Evolutionary conservation across 2,113 vertebrate species (phyloP).

Genomic region (Sapayoa aenigma): DNA sequence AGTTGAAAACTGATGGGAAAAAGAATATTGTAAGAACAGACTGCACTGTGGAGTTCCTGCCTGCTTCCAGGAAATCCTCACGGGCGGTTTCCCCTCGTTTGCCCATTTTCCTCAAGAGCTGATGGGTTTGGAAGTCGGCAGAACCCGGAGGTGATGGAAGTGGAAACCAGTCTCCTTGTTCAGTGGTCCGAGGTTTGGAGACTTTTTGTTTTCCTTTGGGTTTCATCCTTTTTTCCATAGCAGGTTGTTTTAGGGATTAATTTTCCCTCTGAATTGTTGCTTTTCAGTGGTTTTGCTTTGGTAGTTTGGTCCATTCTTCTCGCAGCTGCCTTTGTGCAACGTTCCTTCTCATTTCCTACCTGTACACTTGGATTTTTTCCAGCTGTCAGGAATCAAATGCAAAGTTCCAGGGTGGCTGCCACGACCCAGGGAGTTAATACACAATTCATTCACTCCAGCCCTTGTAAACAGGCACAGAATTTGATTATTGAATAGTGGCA

Average conservation of each 20-base stretch:
- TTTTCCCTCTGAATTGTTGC: neutral
- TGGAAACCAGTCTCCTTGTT: neutral
- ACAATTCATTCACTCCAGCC: neutral
- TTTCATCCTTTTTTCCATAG: neutral
- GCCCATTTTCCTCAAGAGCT: neutral
- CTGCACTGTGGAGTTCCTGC: accelerated
- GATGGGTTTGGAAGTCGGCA: neutral
- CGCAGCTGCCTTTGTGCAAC: neutral
- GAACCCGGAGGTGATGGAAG: neutral
- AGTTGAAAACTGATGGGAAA: neutral
- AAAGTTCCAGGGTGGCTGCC: neutral
- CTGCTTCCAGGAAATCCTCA: neutral
- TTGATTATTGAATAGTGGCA: neutral
- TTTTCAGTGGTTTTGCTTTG: neutral
- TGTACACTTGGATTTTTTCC: neutral
- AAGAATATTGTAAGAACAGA: neutral
- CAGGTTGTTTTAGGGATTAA: neutral
- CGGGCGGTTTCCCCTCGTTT: neutral
- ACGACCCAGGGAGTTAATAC: accelerated
- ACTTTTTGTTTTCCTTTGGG: neutral
- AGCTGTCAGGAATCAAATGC: neutral
- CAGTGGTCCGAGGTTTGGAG: neutral
- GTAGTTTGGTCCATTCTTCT: neutral
- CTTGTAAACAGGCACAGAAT: neutral
- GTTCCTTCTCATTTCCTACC: neutral